Percentiles rank a stretch among this genome's conserved stretches.
phyloP scores from a whole-genome alignment of 2,888 invertebrate genomes.

The Brenthis ino region DNA sequence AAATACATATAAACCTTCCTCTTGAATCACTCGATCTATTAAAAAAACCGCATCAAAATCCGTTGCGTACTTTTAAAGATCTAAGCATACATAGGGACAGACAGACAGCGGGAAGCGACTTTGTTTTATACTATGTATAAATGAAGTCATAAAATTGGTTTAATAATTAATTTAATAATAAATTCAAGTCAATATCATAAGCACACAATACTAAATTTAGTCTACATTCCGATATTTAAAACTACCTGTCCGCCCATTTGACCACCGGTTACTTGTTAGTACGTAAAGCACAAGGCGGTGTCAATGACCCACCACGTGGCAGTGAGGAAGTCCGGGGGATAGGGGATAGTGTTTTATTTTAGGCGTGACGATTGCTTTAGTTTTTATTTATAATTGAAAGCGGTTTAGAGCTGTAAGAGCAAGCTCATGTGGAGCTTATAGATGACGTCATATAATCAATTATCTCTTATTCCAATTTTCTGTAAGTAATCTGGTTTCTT shows the following conservation, averaged over 20 bases:
- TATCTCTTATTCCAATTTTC: no score
- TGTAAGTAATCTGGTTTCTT: neutral
- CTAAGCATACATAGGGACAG: no score
- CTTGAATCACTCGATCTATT: no score
- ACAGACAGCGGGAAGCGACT: no score
- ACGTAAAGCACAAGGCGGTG: slow-evolving; percentile 26
- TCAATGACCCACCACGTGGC: slow-evolving; percentile 34
- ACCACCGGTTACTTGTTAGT: slow-evolving; percentile 13
- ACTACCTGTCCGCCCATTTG: slow-evolving; percentile 4
- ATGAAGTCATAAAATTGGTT: neutral
- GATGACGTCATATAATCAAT: neutral
- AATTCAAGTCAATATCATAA: slow-evolving; percentile 1
- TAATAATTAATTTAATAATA: neutral
- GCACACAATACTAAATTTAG: neutral
- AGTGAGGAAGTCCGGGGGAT: slow-evolving; percentile 30
- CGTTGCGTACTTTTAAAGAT: no score
- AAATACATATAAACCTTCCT: no score
- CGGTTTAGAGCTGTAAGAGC: neutral
- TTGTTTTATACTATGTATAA: no score
- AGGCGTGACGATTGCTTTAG: slow-evolving; percentile 5
- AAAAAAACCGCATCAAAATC: no score
- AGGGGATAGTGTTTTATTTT: slow-evolving; percentile 25
- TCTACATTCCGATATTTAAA: slow-evolving; percentile 11
- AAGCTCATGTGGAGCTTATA: neutral
- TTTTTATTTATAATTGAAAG: slow-evolving; percentile 15